phyloP scores from a whole-genome alignment of 64 coral and sea anemone genomes.

The Montipora sp. region DNA sequence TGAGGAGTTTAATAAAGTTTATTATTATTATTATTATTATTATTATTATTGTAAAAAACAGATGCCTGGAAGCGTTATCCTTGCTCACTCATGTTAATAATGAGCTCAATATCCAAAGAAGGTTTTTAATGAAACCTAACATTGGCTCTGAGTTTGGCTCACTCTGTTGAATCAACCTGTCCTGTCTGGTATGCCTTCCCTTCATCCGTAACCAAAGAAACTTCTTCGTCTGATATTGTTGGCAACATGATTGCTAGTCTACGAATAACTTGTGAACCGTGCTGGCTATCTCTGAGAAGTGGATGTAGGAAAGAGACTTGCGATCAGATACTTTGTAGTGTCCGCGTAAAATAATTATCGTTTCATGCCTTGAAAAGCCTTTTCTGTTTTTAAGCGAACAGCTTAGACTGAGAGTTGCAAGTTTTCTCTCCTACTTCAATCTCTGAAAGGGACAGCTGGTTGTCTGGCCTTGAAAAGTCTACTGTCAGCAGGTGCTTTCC shows the following conservation, averaged over 20 bases:
- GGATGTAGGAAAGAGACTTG: neutral
- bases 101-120: too few species aligned
- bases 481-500: conserved; percentile 14
- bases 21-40: too few species aligned
- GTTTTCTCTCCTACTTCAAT: conserved; percentile 59
- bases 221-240: conserved; percentile 55
- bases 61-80: too few species aligned
- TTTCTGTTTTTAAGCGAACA: conserved; percentile 43
- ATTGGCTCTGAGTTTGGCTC: too few species aligned
- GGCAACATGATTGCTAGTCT: conserved; percentile 69
- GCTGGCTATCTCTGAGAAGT: conserved; percentile 16
- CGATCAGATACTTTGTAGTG: conserved; percentile 64
- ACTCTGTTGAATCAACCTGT: too few species aligned
- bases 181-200: conserved; percentile 63
- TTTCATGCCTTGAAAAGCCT: conserved; percentile 49
- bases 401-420: conserved; percentile 13
- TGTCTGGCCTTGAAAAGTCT: conserved; percentile 31
- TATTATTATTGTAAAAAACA: too few species aligned
- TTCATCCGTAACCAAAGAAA: conserved; percentile 57
- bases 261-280: conserved; percentile 39
- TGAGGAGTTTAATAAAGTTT: too few species aligned
- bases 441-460: conserved; percentile 12
- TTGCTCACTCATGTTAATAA: too few species aligned
- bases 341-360: conserved; percentile 39
- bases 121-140: too few species aligned